Evolutionary conservation across 2,113 vertebrate genomes (phyloP), one percentile per base, ranked within the genome.

Genomic region (Bolborhynchus lineola): DNA sequence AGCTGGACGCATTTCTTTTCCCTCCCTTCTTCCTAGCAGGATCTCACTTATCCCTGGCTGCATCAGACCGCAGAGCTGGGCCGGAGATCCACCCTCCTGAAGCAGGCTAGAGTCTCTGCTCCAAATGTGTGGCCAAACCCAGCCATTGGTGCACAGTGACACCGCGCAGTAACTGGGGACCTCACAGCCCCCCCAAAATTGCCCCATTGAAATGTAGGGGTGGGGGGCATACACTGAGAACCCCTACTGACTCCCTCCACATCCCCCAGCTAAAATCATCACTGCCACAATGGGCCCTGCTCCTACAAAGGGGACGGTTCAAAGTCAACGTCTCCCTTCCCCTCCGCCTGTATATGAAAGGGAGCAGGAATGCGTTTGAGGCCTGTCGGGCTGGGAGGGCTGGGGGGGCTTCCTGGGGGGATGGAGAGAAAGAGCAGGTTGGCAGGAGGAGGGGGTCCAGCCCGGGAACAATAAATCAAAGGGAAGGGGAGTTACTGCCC

Each of bases 271-370:
- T 89, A 96, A 95, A 96, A 80, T 59, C 84, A 96, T 91, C 87
- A 68, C 37, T 2, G 84, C 78, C 59, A 97, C 95, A 96, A 96
- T 91, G 82, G 91, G 84, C 63, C 41, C 19, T 0, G n/a, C 41
- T 65, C 77, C 93, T 95, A 96, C 95, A 97, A 96, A 95, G 96
- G 86, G 75, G 52, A 70, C 87, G 17, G 97, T 97, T 97, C 97
- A 97, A 97, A 97, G 97, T 97, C 97, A 97, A 92, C 91, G 96
- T 94, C 95, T 96, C 88, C 85, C 86, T 93, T 96, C 94, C 79
- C 82, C 85, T 94, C 63, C 0, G 85, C 35, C 94, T 97, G 95
- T 96, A 97, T 97, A 96, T 94, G 92, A 94, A 96, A 97, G 90
- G 71, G 55, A 90, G 42, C 47, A 84, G 89, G 95, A 96, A 96